A percentile compares a stretch with the other conserved stretches of the same genome.
Evolutionary conservation across 1,140 invertebrate species (phyloP).

Genomic region (Drosophila mojavensis): DNA sequence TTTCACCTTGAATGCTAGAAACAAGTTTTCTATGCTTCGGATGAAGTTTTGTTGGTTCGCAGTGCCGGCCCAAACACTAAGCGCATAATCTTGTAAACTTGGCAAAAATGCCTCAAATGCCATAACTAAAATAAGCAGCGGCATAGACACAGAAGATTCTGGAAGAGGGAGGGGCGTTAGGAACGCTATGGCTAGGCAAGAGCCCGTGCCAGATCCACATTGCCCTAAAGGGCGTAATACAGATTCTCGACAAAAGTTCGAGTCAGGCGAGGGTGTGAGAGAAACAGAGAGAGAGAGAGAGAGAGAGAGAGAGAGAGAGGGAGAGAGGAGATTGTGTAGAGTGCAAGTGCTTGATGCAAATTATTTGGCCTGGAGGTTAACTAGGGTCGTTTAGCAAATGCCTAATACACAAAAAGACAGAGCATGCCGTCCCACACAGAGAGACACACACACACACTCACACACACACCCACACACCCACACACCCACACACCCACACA

Average conservation of each 20-base stretch:
- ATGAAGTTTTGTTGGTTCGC: conserved; percentile 54
- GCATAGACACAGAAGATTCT: conserved; percentile 42
- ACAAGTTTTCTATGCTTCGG: conserved; percentile 55
- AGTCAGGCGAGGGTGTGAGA: conserved; percentile 13
- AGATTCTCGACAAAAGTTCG: conserved; percentile 69
- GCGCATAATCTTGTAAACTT: conserved; percentile 82
- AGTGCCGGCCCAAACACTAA: conserved; percentile 58
- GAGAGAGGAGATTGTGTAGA: conserved; percentile 33
- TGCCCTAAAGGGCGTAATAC: conserved; percentile 59
- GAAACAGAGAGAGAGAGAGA: background rate
- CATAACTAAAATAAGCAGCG: conserved; percentile 80
- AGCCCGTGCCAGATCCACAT: conserved; percentile 31
- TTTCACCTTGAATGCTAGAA: conserved; percentile 55
- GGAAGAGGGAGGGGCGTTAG: background rate
- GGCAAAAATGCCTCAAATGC: conserved; percentile 74
- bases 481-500: conserved; percentile 43
- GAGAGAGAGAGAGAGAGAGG: background rate
- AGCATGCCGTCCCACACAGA: conserved; percentile 37
- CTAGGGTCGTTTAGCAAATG: conserved; percentile 82
- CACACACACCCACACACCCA: conserved; percentile 45
- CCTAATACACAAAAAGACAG: conserved; percentile 63
- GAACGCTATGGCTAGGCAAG: background rate
- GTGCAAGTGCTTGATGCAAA: conserved; percentile 81
- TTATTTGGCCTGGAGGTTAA: conserved; percentile 81
- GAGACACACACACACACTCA: conserved; percentile 14